Evolutionary conservation across 2,113 vertebrate genomes (phyloP).

Genomic region (Trichechus manatus): DNA sequence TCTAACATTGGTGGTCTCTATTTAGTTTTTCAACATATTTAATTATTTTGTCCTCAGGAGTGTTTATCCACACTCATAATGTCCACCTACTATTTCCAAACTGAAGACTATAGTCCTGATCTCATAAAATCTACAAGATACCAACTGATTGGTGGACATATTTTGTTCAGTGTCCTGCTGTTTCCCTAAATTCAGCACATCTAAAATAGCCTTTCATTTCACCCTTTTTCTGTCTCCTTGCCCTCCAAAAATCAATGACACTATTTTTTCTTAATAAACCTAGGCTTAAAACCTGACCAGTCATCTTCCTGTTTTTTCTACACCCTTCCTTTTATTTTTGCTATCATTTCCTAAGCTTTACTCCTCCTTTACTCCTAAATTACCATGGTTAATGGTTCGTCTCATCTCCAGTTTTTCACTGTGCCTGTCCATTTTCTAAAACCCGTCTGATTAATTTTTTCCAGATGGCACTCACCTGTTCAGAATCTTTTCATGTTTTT

Average conservation of each 20-base stretch:
- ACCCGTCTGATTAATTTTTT: background rate
- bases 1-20: background rate
- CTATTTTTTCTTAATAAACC: background rate
- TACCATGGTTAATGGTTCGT: background rate
- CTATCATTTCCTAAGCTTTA: background rate
- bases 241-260: background rate
- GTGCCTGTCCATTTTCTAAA: background rate
- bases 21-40: slow-evolving; percentile 20
- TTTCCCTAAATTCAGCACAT: slow-evolving; percentile 14
- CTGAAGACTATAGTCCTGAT: slow-evolving; percentile 5
- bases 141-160: background rate
- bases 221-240: background rate
- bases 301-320: background rate
- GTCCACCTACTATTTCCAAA: background rate
- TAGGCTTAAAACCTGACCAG: background rate
- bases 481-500: slow-evolving; percentile 8
- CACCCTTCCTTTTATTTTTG: background rate
- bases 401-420: background rate
- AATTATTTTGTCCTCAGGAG: background rate
- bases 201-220: background rate
- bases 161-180: slow-evolving; percentile 2
- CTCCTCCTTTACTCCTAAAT: background rate
- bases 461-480: background rate
- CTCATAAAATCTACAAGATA: background rate
- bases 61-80: background rate